Base-by-base conservation (phyloP, 1,140 invertebrate species). In the Meteorus sp. region DNA sequence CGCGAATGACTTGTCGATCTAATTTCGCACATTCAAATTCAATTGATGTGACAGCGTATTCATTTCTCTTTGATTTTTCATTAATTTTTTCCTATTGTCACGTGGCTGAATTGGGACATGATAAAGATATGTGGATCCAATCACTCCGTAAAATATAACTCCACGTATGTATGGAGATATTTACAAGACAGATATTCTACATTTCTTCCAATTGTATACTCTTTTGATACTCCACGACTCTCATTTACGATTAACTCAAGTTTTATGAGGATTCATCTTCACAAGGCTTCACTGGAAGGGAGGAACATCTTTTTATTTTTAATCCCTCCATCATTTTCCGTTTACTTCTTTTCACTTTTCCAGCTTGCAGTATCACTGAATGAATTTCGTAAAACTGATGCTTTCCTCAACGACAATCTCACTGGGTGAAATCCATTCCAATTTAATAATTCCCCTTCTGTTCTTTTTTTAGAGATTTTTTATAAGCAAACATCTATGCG, bases 401-500 rank as follows among this genome's bases (percentile, higher is more conserved):
- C 3, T 48, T 27, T 33, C 27, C 11, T 35, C 13, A 13, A 7
- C n/a, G 15, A 19, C 19, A n/a, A n/a, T n/a, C n/a, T n/a, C n/a
- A n/a, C n/a, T n/a, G n/a, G n/a, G 9, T 37, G 17, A 56, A 41
- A n/a, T n/a, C n/a, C n/a, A n/a, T n/a, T n/a, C n/a, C 19, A 20
- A 23, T 9, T 41, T 13, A n/a, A 43, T 51, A 22, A 51, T 39
- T 50, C 13, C 50, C 25, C 55, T 22, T 39, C 22, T 55, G 22
- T 51, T 39, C 9, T 44, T 51, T 17, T 19, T 44, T 11, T 29
- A 45, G 22, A 39, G 15, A 19, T n/a, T n/a, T n/a, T 59, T 60
- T 57, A 60, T 55, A 64, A 58, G 55, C 56, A 70, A 66, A 59
- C 57, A 55, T 59, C 63, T 66, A 66, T 54, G 50, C 41, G 58